Base-by-base conservation (phyloP, 1,140 invertebrate genomes). In the Brachionus calyciflorus region DNA sequence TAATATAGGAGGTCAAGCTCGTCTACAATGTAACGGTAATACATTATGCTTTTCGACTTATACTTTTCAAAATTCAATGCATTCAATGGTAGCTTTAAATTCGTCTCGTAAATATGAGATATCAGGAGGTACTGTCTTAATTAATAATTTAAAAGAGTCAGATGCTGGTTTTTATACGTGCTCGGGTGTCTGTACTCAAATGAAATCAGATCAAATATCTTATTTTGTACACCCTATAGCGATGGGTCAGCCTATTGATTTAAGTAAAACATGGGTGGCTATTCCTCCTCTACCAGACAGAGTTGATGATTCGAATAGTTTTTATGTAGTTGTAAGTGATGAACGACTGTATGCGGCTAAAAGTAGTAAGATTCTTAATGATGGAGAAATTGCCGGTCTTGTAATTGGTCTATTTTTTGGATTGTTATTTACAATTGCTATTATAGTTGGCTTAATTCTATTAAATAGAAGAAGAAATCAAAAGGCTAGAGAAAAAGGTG, bases 91-190 rank as follows among this genome's bases (percentile, higher is more conserved):
- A 10, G 19, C 3, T 14, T 37, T 73, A 19, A 73, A 73, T 12
- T 37, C 46, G 14, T 51, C 44, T 14, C 46, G 10, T 6, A 73
- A 73, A 30, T 73, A 73, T 28, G 46, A 73, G 30, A 51, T 51
- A 37, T 19, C 44, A 33, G 44, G 2, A 26, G 51, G 51, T 2
- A 26, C 2, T 37, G 19, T 73, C 12, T 51, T 28, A 5, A 73
- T 73, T 10, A 53, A 48, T 12, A 73, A 73, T 73, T 21, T 73
- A 1, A 37, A 73, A 51, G 69, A 49, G 24, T 51, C 69, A 28
- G 69, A 73, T 12, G 69, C 69, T n/a, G 69, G 69, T 10, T 73
- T 73, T 55, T 73, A 73, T 37, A 55, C 69, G 4, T 73, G 69
- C n/a, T 51, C 69, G 0, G 21, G n/a, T 21, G 7, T 24, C n/a